Conservation (phyloP, 2,113 vertebrate genomes). For the Lophius piscatorius region DNA sequence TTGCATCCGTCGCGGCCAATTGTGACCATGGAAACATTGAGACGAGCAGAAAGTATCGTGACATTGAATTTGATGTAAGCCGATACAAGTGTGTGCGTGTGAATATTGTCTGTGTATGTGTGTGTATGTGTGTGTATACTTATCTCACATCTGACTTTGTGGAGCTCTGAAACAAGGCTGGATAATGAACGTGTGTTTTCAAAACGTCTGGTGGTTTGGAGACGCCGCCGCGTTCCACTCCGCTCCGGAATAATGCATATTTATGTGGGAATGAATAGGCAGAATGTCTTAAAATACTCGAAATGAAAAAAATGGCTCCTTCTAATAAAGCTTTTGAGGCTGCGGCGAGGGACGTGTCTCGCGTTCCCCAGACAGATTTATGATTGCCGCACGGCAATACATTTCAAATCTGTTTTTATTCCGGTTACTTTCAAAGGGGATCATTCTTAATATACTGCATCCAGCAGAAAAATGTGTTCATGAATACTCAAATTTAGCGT, state of each 20-base stretch:
- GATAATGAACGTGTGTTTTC: slow-evolving; percentile 65
- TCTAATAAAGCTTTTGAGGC: slow-evolving; percentile 77
- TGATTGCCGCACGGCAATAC: slow-evolving; percentile 66
- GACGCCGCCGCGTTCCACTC: slow-evolving; percentile 29
- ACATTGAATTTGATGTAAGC: slow-evolving; percentile 76
- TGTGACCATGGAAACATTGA: slow-evolving; percentile 56
- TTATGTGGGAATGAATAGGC: slow-evolving; percentile 78
- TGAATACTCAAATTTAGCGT: slow-evolving; percentile 70
- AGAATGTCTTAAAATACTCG: slow-evolving; percentile 70
- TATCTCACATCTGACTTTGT: slow-evolving; percentile 64
- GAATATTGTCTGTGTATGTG: slow-evolving; percentile 13
- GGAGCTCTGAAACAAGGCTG: slow-evolving; percentile 51
- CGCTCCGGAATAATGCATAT: slow-evolving; percentile 73
- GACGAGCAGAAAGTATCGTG: slow-evolving; percentile 52
- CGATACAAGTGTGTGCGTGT: slow-evolving; percentile 49
- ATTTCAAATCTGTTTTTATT: slow-evolving; percentile 78
- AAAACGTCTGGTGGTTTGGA: slow-evolving; percentile 56
- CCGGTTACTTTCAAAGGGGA: slow-evolving; percentile 73
- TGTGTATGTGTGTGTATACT: slow-evolving; percentile 36
- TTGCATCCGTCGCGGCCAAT: slow-evolving; percentile 70
- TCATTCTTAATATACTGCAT: slow-evolving; percentile 68
- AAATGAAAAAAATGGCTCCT: slow-evolving; percentile 68
- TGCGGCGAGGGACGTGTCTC: slow-evolving; percentile 62
- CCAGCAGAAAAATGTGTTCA: slow-evolving; percentile 59
- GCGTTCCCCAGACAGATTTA: slow-evolving; percentile 72